A percentile compares a stretch with the other conserved stretches of the same genome.
Conservation (phyloP, 2,113 vertebrate species). For the Bombycilla garrulus region DNA sequence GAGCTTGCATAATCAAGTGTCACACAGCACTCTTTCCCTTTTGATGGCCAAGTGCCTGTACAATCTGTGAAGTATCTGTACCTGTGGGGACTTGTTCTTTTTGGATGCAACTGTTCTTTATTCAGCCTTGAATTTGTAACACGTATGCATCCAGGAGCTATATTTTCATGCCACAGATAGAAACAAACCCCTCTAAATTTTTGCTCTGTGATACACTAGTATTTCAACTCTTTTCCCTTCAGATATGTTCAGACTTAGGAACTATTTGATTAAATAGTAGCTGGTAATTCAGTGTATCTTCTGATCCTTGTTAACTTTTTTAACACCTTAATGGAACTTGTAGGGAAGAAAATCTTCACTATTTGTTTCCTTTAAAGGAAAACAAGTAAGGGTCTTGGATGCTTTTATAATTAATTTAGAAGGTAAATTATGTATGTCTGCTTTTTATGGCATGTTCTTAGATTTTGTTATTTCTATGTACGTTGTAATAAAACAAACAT, state of each 20-base stretch:
- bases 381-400: background rate
- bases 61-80: background rate
- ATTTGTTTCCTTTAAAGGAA: background rate
- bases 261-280: background rate
- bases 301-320: background rate
- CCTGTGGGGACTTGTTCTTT: background rate
- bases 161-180: background rate
- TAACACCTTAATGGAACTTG: background rate
- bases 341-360: background rate
- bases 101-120: background rate
- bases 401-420: background rate
- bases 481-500: background rate
- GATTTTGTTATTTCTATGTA: background rate
- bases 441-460: background rate
- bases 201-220: background rate
- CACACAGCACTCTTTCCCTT: background rate
- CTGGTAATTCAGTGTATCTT: background rate
- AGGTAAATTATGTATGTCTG: background rate
- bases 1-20: background rate
- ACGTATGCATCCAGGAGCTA: background rate
- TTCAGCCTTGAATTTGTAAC: background rate
- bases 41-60: background rate
- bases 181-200: rapidly evolving
- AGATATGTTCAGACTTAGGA: background rate
- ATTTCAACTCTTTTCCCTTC: background rate